Conservation (phyloP, 1,140 invertebrate genomes). For the Zaprionus africanus region DNA sequence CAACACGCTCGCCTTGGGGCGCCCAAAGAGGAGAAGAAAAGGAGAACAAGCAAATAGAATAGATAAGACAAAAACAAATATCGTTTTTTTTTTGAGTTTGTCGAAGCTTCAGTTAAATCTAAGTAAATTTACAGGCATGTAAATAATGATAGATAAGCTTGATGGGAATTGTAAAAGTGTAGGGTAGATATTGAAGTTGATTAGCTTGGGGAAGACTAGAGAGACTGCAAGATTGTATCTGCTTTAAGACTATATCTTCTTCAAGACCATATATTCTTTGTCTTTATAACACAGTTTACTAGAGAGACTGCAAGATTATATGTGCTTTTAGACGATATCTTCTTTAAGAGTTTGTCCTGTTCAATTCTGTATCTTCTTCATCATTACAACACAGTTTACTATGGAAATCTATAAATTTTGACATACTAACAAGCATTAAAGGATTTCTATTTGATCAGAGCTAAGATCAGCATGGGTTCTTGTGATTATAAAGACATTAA, state of each 20-base stretch:
- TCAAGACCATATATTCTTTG: background rate
- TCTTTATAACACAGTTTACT: too few relatives aligned
- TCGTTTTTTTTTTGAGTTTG: background rate
- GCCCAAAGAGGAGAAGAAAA: background rate
- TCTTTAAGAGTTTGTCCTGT: background rate
- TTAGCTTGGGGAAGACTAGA: background rate
- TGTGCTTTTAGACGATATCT: background rate
- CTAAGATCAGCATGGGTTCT: background rate
- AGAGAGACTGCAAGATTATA: too few relatives aligned
- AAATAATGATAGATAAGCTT: background rate
- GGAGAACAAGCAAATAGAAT: background rate
- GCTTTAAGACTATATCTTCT: background rate
- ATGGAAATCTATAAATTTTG: too few relatives aligned
- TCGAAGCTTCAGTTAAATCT: background rate
- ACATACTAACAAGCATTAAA: background rate
- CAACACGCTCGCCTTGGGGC: conserved; percentile 33
- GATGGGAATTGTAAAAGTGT: background rate
- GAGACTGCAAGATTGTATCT: too few relatives aligned
- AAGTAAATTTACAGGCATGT: background rate
- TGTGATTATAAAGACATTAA: background rate
- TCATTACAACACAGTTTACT: too few relatives aligned
- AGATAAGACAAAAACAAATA: background rate
- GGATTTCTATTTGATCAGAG: background rate
- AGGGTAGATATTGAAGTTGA: background rate
- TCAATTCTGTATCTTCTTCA: background rate